Base-by-base conservation (phyloP, 2,888 invertebrate species). In the Folsomia manolachei region DNA sequence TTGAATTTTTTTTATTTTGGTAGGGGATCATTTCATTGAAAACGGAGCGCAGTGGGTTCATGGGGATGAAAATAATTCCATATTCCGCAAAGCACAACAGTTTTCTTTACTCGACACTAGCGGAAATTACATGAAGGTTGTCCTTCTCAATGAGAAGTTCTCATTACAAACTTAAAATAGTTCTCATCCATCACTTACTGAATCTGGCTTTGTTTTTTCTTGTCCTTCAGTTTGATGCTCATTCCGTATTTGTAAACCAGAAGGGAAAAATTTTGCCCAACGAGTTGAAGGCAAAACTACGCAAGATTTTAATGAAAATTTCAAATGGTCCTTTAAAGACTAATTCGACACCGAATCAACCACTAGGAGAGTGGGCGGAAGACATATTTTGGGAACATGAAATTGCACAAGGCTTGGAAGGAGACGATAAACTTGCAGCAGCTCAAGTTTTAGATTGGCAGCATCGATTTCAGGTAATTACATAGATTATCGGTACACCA, bases 31-130 rank as follows among this genome's bases (percentile, higher is more conserved):
- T 66, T 84, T 83, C 83, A 88, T 95, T 63, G 95, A 95, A 85
- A 85, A 94, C 76, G 95, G 95, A 71, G 95, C 95, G 27, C 95
- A 95, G 84, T 95, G 94, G 93, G 93, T 95, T 81, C 95, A 95
- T 83, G 95, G 95, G 53, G 93, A 94, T 65, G 85, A 93, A 60
- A 92, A 93, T 24, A 95, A 95, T 85, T 92, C 93, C 0, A 91
- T 95, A 82, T 94, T 92, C 82, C 92, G 93, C 85, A 86, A 94
- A 77, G 94, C 94, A 0, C 90, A 93, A 86, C 89, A 67, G 1
- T 23, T 72, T 61, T 67, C 71, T 14, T 60, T 75, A 2, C 23
- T 74, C 9, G 72, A 71, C n/a, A 4, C 52, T 26, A 1, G 19
- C 1, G 67, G 70, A 18, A 25, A 56, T 65, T 14, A 52, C 23